Base-by-base conservation (phyloP, 1,140 invertebrate species). In the Bacillus rossius region DNA sequence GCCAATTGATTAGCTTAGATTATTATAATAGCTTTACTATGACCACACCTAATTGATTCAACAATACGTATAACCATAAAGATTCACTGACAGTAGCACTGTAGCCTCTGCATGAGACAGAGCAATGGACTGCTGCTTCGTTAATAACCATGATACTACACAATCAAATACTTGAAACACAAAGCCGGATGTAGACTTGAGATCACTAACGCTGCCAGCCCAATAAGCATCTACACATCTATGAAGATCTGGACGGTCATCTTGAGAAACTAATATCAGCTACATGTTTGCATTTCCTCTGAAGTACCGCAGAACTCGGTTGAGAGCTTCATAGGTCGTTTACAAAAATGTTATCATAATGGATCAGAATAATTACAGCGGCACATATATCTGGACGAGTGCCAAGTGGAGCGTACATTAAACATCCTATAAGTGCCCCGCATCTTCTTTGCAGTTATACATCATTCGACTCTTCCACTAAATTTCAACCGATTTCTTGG, bases 371-470 rank as follows among this genome's bases (percentile, higher is more conserved):
- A 49, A 55, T 60, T 0, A 69, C 51, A 8, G 59, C 57, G 43
- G 54, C 29, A 64, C 63, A 61, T 7, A 70, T 20, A 48, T 70
- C 69, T 22, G 67, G 67, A 49, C 66, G 64, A 1, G 69, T 65
- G 43, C 54, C 59, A 8, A 57, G 17, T 26, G 60, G 56, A 20
- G 59, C 62, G 56, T 71, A 69, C 61, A 70, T 64, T 20, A 71
- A 20, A 40, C 67, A 64, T 25, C 71, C 69, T n/a, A 70, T 67
- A 8, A 70, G 53, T 63, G 67, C 57, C 19, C 66, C n/a, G n/a
- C 42, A 45, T 10, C 29, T 34, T 7, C 10, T 34, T 10, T 34
- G 29, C 5, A 22, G 42, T 45, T 45, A 5, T 19, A 8, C 42
- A 45, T 17, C 20, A 22, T 8, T 8, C n/a, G 16, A 5, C 8